Conservation (phyloP, 2,113 vertebrate species). For the Psettodes erumei region DNA sequence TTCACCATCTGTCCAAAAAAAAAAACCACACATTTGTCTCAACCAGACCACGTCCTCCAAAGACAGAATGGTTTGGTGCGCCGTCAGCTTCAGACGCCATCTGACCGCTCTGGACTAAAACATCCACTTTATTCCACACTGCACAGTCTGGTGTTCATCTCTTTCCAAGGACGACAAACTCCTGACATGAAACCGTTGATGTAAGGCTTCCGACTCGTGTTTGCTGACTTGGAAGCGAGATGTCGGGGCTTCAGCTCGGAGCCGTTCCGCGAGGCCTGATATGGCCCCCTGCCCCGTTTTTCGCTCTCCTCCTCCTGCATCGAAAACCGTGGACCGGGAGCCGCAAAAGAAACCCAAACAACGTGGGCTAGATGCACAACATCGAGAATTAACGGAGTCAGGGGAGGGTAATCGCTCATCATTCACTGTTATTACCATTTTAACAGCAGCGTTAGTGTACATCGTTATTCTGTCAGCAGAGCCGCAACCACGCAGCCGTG, state of each 20-base stretch:
- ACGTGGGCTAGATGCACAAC: neutral
- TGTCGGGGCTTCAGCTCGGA: neutral
- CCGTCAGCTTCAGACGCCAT: slow-evolving; percentile 6
- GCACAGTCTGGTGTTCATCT: neutral
- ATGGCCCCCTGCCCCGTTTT: neutral
- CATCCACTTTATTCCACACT: slow-evolving; percentile 3
- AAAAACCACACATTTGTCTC: neutral
- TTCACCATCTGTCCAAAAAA: slow-evolving; percentile 17
- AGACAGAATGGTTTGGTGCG: neutral
- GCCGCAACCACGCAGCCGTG: neutral
- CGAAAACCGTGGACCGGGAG: no score
- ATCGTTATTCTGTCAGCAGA: neutral
- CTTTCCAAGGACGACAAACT: neutral
- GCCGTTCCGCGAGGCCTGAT: neutral
- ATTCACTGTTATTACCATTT: slow-evolving; percentile 5
- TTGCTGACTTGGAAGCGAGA: neutral
- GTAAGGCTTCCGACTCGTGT: neutral
- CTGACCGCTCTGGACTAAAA: slow-evolving; percentile 22
- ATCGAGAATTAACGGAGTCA: slow-evolving; percentile 6
- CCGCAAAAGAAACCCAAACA: slow-evolving; percentile 30
- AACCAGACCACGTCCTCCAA: neutral
- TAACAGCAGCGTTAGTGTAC: neutral
- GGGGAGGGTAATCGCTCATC: slow-evolving; percentile 2
- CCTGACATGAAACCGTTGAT: neutral
- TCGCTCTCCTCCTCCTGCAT: no score